Evolutionary conservation across 2,113 vertebrate species (phyloP).

Genomic region (Pelodiscus sinensis): DNA sequence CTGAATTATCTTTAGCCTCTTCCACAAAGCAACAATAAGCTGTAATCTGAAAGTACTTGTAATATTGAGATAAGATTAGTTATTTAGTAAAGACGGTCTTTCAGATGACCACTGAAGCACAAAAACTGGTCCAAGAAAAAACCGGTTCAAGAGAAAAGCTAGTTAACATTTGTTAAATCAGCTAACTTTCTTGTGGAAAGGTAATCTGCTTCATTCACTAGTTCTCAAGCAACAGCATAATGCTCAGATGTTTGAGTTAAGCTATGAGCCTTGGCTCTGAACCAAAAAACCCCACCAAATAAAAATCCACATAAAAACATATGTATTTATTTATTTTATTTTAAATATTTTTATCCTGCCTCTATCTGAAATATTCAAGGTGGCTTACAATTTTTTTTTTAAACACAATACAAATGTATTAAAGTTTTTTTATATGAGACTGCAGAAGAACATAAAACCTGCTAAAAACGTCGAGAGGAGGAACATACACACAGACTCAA

Average conservation of each 20-base stretch:
- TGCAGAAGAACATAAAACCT: no score
- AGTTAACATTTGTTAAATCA: not conserved
- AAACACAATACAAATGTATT: no score
- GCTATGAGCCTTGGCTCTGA: not conserved
- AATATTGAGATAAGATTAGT: not conserved
- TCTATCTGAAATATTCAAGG: no score
- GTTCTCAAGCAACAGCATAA: not conserved
- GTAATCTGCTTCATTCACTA: not conserved
- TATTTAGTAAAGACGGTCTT: not conserved
- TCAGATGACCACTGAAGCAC: not conserved
- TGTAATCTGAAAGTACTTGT: not conserved
- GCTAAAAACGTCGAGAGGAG: no score
- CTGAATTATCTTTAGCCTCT: not conserved
- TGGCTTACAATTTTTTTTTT: no score
- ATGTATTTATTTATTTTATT: no score
- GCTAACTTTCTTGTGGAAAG: not conserved
- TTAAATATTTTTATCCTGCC: no score
- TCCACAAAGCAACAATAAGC: not conserved
- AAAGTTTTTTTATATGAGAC: no score
- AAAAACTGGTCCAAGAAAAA: not conserved
- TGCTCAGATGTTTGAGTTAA: not conserved
- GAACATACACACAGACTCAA: no score
- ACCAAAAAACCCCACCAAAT: not conserved
- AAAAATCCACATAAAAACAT: not conserved
- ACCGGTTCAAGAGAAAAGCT: no score